Evolutionary conservation across 2,888 invertebrate species (phyloP), one percentile per base, ranked within the genome.

Genomic region (Ephialtes manifestator): DNA sequence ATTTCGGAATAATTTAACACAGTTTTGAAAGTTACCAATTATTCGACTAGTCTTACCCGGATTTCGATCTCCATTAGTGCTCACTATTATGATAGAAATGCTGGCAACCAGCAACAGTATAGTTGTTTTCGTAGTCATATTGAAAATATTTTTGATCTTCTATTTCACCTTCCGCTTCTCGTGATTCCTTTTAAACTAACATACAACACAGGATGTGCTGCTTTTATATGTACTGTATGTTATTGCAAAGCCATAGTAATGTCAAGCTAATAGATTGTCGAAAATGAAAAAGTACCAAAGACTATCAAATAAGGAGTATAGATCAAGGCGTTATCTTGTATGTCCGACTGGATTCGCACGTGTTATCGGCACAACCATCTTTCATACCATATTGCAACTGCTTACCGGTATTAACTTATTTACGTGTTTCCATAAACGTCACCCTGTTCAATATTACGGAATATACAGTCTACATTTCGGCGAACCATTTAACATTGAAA

Each of bases 291-390:
- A 46, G 68, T 48, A 28, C 2, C 28, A n/a, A 31, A 18, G 8
- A 28, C 24, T 28, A 58, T 28, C 24, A 58, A 20, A 4, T 13
- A 55, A 4, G 28, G 15, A 28, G 2, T 24, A 48, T 68, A 15
- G 46, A 48, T 28, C 28, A 48, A 46, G 7, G n/a, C 24, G 28
- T 68, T 28, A 48, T 68, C 46, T 51, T 15, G n/a, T 18, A 51
- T 48, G n/a, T 48, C n/a, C 18, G n/a, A 51, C 7, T 51, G 51
- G 51, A 51, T n/a, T 51, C 18, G 51, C 51, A 51, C 18, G 68
- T 28, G 28, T 28, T 58, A 4, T 58, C 13, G 28, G 28, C 11
- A 28, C 24, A 58, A 68, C 20, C 18, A 68, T 43, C 18, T 65
- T 43, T 67, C 20, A 20, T 28, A 46, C 48, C 46, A 18, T 24